Percentiles rank a stretch among this genome's conserved stretches.
Conservation (phyloP, 2,113 vertebrate species). For the Formicarius rufipectus region DNA sequence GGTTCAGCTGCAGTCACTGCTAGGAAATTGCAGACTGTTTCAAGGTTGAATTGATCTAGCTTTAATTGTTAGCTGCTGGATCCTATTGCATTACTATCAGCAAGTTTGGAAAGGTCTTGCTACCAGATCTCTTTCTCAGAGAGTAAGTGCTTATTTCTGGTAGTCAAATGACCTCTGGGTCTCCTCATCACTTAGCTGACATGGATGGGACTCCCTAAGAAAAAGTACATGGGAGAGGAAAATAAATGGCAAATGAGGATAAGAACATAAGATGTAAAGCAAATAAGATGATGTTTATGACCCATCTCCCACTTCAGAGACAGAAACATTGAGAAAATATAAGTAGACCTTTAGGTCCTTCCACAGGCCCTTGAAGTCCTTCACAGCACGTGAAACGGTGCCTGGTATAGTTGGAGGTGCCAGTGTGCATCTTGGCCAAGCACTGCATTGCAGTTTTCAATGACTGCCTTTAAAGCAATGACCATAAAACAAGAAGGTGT, state of each 20-base stretch:
- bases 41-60: constrained; percentile 42
- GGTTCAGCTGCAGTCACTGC: not conserved
- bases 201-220: not conserved
- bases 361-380: not conserved
- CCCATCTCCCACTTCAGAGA: not conserved
- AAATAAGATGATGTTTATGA: not conserved
- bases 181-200: constrained; percentile 6
- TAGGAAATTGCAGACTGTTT: constrained; percentile 27
- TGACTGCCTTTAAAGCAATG: not conserved
- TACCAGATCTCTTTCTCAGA: not conserved
- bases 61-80: constrained; percentile 34
- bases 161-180: constrained; percentile 8
- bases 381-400: accelerated
- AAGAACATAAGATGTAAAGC: not conserved
- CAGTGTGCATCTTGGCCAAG: not conserved
- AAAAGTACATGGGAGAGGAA: not conserved
- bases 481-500: not conserved
- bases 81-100: constrained; percentile 48
- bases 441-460: not conserved
- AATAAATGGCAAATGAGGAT: not conserved
- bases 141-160: constrained; percentile 12
- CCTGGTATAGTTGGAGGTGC: not conserved
- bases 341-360: not conserved
- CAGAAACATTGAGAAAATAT: not conserved
- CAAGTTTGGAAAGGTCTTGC: constrained; percentile 25